phyloP scores from a whole-genome alignment of 1,140 invertebrate genomes.

The Procambarus clarkii region DNA sequence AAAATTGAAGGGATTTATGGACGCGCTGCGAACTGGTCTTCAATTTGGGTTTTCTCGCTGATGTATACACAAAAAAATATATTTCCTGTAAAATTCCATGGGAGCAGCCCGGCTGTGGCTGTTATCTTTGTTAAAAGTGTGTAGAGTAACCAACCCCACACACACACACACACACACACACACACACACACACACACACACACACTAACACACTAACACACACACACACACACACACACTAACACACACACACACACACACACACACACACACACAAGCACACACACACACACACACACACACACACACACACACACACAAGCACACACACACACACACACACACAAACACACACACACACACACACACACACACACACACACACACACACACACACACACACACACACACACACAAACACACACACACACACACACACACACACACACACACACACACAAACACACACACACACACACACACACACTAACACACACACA shows the following conservation, averaged over 20 bases:
- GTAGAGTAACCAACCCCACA: too few species aligned
- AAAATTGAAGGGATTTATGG: too few species aligned
- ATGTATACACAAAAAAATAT: background rate
- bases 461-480: too few species aligned
- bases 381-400: constrained; percentile 7
- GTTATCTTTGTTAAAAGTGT: too few species aligned
- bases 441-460: constrained; percentile 1
- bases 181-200: constrained; percentile 21
- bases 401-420: too few species aligned
- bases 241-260: too few species aligned
- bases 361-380: constrained; percentile 14
- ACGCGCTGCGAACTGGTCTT: background rate
- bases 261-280: background rate
- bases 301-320: background rate
- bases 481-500: constrained; percentile 15
- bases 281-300: constrained; percentile 17
- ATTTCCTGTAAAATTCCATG: too few species aligned
- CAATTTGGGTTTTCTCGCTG: background rate
- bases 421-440: too few species aligned
- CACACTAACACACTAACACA: constrained; percentile 27
- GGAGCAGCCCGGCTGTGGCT: too few species aligned
- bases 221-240: too few species aligned
- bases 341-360: too few species aligned
- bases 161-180: background rate
- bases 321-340: too few species aligned